Base-by-base conservation (phyloP, 2,888 invertebrate genomes). In the Pseudoips prasinana region DNA sequence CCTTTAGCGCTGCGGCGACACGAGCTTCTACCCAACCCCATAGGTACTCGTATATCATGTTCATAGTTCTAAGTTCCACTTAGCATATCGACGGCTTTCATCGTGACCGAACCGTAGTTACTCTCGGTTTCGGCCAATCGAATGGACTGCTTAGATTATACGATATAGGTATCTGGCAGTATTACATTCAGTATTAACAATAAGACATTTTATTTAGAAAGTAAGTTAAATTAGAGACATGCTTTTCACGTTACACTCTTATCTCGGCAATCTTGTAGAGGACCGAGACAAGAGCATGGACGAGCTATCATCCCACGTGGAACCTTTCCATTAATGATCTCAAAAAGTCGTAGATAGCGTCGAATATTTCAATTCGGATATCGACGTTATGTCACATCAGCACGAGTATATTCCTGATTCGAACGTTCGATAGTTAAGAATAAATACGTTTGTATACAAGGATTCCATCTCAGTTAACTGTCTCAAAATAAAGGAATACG, bases 91-190 rank as follows among this genome's bases (percentile, higher is more conserved):
- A 44, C 36, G 39, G 44, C 40, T 44, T 48, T 49, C 38, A 43
- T 19, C 30, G 29, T 32, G 55, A 43, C 44, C 29, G 33, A 19
- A 22, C 25, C 20, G 14, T 33, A 30, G 36, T 5, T 10, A 17
- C 19, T 25, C n/a, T n/a, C n/a, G n/a, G n/a, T n/a, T 33, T 40
- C 43, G 45, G 45, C 46, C 48, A 49, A 46, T 52, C 30, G 39
- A 47, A 46, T 46, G 53, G 57, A 62, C 64, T 64, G 59, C 52
- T 40, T 58, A 48, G 47, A 46, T 9, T 45, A 51, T 51, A 59
- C 55, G 55, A 46, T 55, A 46, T 55, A 56, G 34, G 41, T 63
- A 49, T 65, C 55, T 49, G 62, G 49, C 75, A 79, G 82, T 81
- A 82, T 80, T 78, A 62, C 24, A 42, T 7, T 30, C 41, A 57